A percentile compares a stretch with the other conserved stretches of the same genome.
Evolutionary conservation across 1,140 invertebrate genomes (phyloP).

Genomic region (Sminthurides bifidus): DNA sequence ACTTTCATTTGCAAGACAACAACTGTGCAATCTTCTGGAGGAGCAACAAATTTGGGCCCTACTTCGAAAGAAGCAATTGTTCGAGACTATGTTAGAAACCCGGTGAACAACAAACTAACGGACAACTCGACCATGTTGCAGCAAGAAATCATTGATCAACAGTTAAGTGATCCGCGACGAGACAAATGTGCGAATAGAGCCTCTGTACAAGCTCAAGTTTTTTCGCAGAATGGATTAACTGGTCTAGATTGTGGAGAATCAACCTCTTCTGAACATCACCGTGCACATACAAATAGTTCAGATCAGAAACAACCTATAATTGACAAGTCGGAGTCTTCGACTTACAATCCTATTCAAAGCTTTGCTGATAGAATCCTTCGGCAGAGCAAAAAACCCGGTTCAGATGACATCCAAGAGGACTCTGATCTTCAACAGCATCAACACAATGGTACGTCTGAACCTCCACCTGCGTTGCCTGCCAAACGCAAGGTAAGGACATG

Average conservation of each 20-base stretch:
- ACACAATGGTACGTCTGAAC: constrained; percentile 4
- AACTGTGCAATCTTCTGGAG: neutral
- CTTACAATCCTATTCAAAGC: constrained; percentile 37
- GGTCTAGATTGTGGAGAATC: neutral
- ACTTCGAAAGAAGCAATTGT: constrained; percentile 3
- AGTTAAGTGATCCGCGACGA: neutral
- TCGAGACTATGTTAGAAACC: constrained; percentile 12
- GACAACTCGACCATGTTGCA: no score
- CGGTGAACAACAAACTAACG: neutral
- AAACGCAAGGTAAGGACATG: constrained; percentile 42
- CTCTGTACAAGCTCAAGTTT: neutral
- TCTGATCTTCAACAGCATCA: no score
- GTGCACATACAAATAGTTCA: no score
- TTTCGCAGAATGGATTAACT: no score
- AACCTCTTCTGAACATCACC: no score
- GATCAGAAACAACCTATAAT: no score
- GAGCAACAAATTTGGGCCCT: neutral
- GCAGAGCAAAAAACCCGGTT: no score
- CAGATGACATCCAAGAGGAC: no score
- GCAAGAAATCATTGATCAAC: no score
- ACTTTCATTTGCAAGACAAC: neutral
- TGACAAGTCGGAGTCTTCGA: no score
- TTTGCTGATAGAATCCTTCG: constrained; percentile 33
- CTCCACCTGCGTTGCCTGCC: constrained; percentile 34
- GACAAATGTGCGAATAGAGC: neutral